phyloP scores from a whole-genome alignment of 2,888 invertebrate species.

The Sinelater perroti region DNA sequence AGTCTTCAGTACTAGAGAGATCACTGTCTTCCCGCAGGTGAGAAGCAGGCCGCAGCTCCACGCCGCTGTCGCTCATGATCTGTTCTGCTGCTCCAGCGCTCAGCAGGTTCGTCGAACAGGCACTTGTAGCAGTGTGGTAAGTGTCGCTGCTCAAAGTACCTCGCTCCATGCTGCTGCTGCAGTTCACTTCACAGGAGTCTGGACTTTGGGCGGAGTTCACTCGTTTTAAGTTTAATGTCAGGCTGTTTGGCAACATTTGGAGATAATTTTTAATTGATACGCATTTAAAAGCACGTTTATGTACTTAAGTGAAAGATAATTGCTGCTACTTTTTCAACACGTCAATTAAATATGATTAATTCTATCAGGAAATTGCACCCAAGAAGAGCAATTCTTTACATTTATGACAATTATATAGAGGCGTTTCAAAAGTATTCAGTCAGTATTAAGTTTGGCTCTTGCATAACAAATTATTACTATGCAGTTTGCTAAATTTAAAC shows the following conservation, averaged over 20 bases:
- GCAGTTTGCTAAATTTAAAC: too few relatives aligned
- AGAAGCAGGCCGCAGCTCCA: slow-evolving; percentile 57
- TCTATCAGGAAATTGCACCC: too few relatives aligned
- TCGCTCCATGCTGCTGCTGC: slow-evolving; percentile 50
- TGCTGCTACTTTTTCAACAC: too few relatives aligned
- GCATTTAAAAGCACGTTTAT: too few relatives aligned
- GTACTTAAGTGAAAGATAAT: too few relatives aligned
- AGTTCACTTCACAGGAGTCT: slow-evolving; percentile 56
- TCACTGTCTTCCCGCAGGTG: slow-evolving; percentile 66
- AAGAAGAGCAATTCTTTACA: too few relatives aligned
- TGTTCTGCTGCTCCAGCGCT: slow-evolving; percentile 46
- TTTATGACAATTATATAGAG: too few relatives aligned
- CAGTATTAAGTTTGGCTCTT: too few relatives aligned
- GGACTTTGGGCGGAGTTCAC: slow-evolving; percentile 56
- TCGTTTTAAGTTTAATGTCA: slow-evolving; percentile 74
- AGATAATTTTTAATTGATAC: too few relatives aligned
- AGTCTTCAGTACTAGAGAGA: slow-evolving; percentile 69
- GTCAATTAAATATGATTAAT: too few relatives aligned
- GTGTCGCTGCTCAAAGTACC: slow-evolving; percentile 67
- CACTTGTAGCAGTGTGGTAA: slow-evolving; percentile 76
- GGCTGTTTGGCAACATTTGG: slow-evolving; percentile 59
- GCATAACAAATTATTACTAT: too few relatives aligned
- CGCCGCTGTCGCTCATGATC: slow-evolving; percentile 66
- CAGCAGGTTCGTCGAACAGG: slow-evolving; percentile 50
- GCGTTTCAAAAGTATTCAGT: too few relatives aligned